Evolutionary conservation across 1,140 invertebrate species (phyloP), one percentile per base, ranked within the genome.

Genomic region (Orius insidiosus): DNA sequence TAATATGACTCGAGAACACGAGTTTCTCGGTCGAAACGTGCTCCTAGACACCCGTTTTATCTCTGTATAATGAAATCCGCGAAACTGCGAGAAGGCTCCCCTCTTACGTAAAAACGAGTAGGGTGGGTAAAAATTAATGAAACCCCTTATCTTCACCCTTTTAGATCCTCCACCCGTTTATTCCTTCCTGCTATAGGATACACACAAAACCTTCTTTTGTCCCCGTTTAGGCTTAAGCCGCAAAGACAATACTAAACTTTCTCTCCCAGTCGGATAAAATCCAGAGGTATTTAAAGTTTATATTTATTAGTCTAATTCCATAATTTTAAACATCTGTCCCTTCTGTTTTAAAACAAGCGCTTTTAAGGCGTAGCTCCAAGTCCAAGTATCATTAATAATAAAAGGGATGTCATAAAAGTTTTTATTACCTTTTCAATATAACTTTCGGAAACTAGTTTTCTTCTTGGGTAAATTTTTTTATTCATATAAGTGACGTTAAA

Each of bases 161-260:
- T 15, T 36, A n/a, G 35, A 15, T 11, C 35, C 35, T 11, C 14
- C 35, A 33, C 32, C 32, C 6, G 6, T 33, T 6, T 11, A 14
- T 19, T 15, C 39, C 18, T 7, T 19, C 16, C 16, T 5, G 9
- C 41, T n/a, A 24, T 16, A 24, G 24, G 24, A 24, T 24, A 24
- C 24, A 24, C 24, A 24, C 41, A 43, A 9, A n/a, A 11, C 24
- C 14, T 15, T 24, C 41, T 31, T 43, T 43, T 43, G 11, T n/a
- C 18, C 41, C 41, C 41, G n/a, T 31, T 43, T 43, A 43, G 41
- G 41, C 41, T 15, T 36, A 11, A 36, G 14, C 35, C 41, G 41
- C 24, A 43, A 43, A 43, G 41, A 43, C 41, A 43, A 43, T 43
- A 43, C 41, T n/a, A 8, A 43, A 43, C 41, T 43, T 43, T 43